Percentiles rank a stretch among this genome's conserved stretches.
phyloP scores from a whole-genome alignment of 2,888 invertebrate species.

The Callosobruchus maculatus region DNA sequence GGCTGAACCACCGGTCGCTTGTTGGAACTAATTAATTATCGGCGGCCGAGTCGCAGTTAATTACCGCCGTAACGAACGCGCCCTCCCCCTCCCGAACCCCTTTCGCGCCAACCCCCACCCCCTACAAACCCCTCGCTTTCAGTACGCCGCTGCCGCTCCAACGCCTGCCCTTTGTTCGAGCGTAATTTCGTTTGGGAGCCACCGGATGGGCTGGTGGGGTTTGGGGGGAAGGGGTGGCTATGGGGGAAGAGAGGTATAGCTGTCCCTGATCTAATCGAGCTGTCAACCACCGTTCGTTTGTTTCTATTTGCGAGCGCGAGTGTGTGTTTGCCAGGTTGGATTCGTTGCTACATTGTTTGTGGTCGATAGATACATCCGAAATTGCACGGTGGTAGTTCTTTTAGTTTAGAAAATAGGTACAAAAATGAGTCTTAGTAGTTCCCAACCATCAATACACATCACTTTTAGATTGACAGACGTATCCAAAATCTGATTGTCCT shows the following conservation, averaged over 20 bases:
- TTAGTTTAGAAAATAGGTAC: too few relatives aligned
- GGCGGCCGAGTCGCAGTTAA: slow-evolving; percentile 43
- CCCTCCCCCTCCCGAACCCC: slow-evolving; percentile 36
- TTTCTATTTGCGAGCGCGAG: background rate
- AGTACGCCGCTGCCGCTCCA: slow-evolving; percentile 21
- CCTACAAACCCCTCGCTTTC: slow-evolving; percentile 27
- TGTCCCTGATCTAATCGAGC: slow-evolving; percentile 16
- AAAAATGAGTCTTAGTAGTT: too few relatives aligned
- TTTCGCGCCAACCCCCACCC: slow-evolving; percentile 26
- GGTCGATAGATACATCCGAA: background rate
- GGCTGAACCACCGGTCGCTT: slow-evolving; percentile 35
- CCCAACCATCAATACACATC: too few relatives aligned
- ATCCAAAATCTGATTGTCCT: too few relatives aligned
- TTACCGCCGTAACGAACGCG: slow-evolving; percentile 36
- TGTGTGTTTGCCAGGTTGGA: background rate
- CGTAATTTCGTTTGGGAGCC: slow-evolving; percentile 43
- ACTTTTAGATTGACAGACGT: too few relatives aligned
- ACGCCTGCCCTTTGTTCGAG: slow-evolving; percentile 39
- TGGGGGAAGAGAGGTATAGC: background rate
- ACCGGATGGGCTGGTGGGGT: background rate
- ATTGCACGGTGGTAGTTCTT: background rate
- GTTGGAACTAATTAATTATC: slow-evolving; percentile 50
- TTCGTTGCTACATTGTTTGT: background rate
- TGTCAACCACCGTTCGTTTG: slow-evolving; percentile 13
- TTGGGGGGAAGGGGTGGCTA: background rate